Evolutionary conservation across 2,797 vertebrate species (phyloP), one percentile per base, ranked within the genome.

Genomic region (Glossophaga mutica): DNA sequence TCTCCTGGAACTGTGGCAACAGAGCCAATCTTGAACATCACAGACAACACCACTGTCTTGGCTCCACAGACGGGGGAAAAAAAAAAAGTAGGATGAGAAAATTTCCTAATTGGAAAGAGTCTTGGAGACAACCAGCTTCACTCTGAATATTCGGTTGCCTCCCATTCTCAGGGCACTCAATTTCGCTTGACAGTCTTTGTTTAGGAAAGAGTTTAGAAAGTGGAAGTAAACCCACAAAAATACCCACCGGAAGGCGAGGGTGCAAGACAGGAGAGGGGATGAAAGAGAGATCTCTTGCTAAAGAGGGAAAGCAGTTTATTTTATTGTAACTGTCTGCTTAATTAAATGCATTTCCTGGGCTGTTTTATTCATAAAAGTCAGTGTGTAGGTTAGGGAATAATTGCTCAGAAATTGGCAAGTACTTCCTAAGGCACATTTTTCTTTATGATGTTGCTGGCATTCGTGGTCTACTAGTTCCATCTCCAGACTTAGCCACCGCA

Each of bases 291-390:
- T 73, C 70, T 78, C 85, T 65, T 74, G 65, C 32, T 92, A 68
- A 73, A 86, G 19, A 71, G 26, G 42, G 76, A 94, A 95, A 77
- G 37, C 2, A 42, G 14, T 59, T 94, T 52, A 42, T 83, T 94
- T 94, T 85, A 57, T 87, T 4, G 0, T 87, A 95, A 83, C 96
- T 44, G 7, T 37, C 79, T 89, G 70, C 78, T 77, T 82, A 95
- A 96, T 87, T 91, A 91, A 95, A 87, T 91, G 42, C 77, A 91
- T 87, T 95, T 93, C 91, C 89, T 91, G 34, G 48, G 52, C 48
- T 96, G 71, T 88, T 96, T 95, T 91, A 93, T 96, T 96, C 89
- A 95, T 93, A 96, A 94, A 93, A 91, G 77, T 94, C 85, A 76
- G n/a, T 76, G 81, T 62, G 37, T 48, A 96, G 32, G 70, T 88